These are phyloP conservation scores for Pycnonotus jocosus DNA, from an alignment of 2,113 vertebrate species.

Conservation along the genomic window DNA sequence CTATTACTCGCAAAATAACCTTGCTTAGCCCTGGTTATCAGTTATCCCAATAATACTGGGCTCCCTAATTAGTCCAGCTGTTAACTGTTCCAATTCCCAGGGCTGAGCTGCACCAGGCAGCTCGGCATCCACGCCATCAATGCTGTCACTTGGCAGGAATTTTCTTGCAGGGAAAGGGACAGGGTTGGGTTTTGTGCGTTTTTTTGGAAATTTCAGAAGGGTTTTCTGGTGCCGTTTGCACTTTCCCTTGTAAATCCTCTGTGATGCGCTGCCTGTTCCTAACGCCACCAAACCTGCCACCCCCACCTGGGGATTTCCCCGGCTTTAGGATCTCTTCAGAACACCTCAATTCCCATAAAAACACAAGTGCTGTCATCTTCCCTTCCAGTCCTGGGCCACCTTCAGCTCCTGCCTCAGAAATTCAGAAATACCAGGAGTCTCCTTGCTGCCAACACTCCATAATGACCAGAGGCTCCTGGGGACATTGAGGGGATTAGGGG, in stretches of 20 bases:
- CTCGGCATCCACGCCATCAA: not conserved
- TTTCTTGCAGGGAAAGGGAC: not conserved
- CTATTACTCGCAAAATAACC: conserved; percentile 48
- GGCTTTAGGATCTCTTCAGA: not conserved
- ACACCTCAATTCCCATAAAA: not conserved
- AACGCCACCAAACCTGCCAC: not conserved
- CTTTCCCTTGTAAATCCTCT: not conserved
- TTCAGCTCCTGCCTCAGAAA: not conserved
- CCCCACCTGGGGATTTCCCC: not conserved
- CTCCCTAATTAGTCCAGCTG: conserved; percentile 57
- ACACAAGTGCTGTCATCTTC: not conserved
- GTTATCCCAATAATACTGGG: conserved; percentile 44
- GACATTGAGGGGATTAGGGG: not conserved
- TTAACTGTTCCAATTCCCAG: conserved; percentile 50
- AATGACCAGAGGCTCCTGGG: rapidly evolving
- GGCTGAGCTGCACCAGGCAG: not conserved
- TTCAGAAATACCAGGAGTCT: not conserved
- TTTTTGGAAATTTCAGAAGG: not conserved
- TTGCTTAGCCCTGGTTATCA: conserved; percentile 55
- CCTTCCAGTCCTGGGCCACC: not conserved
- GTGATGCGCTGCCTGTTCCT: not conserved
- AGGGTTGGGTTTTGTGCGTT: not conserved
- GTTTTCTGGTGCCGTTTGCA: not conserved
- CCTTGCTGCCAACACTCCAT: rapidly evolving
- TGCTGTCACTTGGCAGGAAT: not conserved